phyloP scores from a whole-genome alignment of 2,888 invertebrate species.

The Meteorus colon region DNA sequence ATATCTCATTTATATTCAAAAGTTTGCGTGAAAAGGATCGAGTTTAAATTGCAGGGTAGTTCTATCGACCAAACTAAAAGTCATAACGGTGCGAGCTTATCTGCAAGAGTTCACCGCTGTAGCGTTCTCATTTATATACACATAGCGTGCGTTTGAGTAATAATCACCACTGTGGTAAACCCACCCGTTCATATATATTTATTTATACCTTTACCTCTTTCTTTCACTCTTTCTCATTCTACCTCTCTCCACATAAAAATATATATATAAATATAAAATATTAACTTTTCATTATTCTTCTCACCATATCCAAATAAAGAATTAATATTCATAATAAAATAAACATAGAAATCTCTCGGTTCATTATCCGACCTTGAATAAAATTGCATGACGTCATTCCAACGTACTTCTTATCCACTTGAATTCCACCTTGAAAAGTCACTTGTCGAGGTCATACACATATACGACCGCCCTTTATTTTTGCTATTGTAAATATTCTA shows the following conservation, averaged over 20 bases:
- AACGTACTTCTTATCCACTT: conserved; percentile 57
- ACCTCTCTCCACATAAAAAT: background rate
- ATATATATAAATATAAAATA: background rate
- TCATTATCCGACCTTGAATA: conserved; percentile 69
- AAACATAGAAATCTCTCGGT: conserved; percentile 52
- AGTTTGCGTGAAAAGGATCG: background rate
- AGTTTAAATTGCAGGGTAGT: conserved; percentile 36
- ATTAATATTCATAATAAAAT: conserved; percentile 32
- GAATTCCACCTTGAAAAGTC: conserved; percentile 60
- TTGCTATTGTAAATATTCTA: background rate
- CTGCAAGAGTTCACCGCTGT: conserved; percentile 34
- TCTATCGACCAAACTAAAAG: conserved; percentile 56
- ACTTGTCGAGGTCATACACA: conserved; percentile 60
- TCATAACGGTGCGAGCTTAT: conserved; percentile 47
- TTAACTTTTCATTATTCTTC: no score
- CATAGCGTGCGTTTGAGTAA: conserved; percentile 19
- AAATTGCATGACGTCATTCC: conserved; percentile 62
- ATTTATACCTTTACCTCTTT: background rate
- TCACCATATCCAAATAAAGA: no score
- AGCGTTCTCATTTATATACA: conserved; percentile 26
- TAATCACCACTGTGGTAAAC: conserved; percentile 17
- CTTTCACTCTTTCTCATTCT: background rate
- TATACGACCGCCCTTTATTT: conserved; percentile 43
- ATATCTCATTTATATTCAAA: background rate
- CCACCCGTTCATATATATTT: conserved; percentile 6